Conservation (phyloP, 2,797 vertebrate genomes). For the Limosa lapponica region DNA sequence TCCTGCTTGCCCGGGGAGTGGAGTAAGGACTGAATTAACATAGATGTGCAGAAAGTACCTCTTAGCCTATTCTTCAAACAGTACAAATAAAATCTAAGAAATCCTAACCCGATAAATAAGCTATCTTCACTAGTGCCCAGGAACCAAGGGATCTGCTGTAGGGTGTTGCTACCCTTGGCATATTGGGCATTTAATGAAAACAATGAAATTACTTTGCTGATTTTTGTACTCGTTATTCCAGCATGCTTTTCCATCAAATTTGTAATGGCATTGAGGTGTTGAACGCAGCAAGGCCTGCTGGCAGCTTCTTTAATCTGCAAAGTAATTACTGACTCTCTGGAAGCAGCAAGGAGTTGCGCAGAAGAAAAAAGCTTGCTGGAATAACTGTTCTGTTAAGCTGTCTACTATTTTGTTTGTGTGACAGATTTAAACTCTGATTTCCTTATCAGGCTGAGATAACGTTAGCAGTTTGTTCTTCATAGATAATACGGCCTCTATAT, state of each 20-base stretch:
- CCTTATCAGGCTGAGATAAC: not conserved
- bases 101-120: not conserved
- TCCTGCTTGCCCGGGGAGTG: not conserved
- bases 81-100: not conserved
- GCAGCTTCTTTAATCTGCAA: not conserved
- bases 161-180: fast-evolving
- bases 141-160: not conserved
- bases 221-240: not conserved
- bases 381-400: not conserved
- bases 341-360: not conserved
- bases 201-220: not conserved
- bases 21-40: not conserved
- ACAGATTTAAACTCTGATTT: constrained; percentile 23
- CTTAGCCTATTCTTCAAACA: not conserved
- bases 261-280: not conserved
- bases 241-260: not conserved
- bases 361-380: not conserved
- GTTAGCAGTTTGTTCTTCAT: not conserved
- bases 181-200: not conserved
- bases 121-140: not conserved
- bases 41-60: not conserved
- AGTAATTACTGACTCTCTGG: not conserved
- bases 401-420: not conserved
- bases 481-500: not conserved
- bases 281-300: constrained; percentile 6